Evolutionary conservation across 2,797 vertebrate species (phyloP).

Genomic region (Enteromius argenteus): DNA sequence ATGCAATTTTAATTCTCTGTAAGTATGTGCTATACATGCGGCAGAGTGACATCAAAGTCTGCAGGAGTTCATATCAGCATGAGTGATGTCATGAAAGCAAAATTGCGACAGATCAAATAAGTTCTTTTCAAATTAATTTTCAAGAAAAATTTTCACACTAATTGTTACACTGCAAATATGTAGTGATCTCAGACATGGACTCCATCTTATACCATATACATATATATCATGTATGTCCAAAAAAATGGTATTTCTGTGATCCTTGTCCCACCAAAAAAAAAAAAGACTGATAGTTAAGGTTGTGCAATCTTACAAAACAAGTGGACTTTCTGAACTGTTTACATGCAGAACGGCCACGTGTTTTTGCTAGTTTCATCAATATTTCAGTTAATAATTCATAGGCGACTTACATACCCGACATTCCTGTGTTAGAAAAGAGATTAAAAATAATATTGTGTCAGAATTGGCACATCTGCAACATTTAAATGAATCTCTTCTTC

Average conservation of each 20-base stretch:
- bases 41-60: not conserved
- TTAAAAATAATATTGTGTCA: not conserved
- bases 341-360: not conserved
- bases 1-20: no score
- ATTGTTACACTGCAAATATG: not conserved
- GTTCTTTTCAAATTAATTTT: not conserved
- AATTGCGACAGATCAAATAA: not conserved
- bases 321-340: conserved; percentile 33
- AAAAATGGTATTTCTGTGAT: not conserved
- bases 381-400: conserved; percentile 36
- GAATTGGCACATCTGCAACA: not conserved
- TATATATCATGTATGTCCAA: not conserved
- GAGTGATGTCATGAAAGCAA: not conserved
- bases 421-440: not conserved
- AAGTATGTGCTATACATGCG: no score
- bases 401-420: conserved; percentile 9
- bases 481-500: not conserved
- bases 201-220: not conserved
- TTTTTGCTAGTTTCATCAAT: conserved; percentile 22
- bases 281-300: conserved; percentile 6
- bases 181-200: not conserved
- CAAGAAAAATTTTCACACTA: not conserved
- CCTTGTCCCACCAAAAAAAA: not conserved
- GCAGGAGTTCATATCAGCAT: not conserved
- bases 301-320: conserved; percentile 9